Evolutionary conservation across 2,113 vertebrate species (phyloP), one percentile per base, ranked within the genome.

Genomic region (Menidia beryllina): DNA sequence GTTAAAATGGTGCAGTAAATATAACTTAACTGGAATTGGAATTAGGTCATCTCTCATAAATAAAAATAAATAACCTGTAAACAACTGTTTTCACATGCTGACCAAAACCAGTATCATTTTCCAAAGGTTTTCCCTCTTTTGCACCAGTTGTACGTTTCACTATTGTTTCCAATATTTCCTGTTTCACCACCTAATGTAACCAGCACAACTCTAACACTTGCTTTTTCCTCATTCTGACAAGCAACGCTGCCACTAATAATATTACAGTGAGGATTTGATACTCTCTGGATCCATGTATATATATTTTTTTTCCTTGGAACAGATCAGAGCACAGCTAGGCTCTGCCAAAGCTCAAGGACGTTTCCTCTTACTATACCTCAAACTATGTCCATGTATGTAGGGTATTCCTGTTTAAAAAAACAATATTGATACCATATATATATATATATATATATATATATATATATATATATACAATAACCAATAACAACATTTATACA

Each of bases 181-280:
- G 53, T 81, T 83, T 69, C 51, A 72, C n/a, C 15, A 55, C 49
- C 56, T 71, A 71, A 76, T 67, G 51, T 43, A 45, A 55, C 50
- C 43, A 45, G 51, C 23, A 50, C 53, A 15, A 19, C 17, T 25
- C 27, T 63, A 43, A 15, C 73, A 62, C 27, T 49, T 38, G 39
- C 45, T 59, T 53, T 47, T 12, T 52, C 34, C 43, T 67, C 9
- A 1, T 65, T 68, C 56, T 53, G 36, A 50, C 62, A 64, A 45
- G 57, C 66, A 65, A 72, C 45, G 30, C 38, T 23, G 21, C 30
- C 60, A 55, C 69, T 84, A 79, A 81, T 74, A 79, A 63, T 69
- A 72, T 75, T 72, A 61, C 66, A 67, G 54, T 12, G 53, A 79
- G 68, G 63, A 79, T 67, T 69, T 70, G 85, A 86, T 79, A 68